These are phyloP conservation scores for Chrysemys picta DNA, from an alignment of 2,113 vertebrate species.

Conservation along the genomic window DNA sequence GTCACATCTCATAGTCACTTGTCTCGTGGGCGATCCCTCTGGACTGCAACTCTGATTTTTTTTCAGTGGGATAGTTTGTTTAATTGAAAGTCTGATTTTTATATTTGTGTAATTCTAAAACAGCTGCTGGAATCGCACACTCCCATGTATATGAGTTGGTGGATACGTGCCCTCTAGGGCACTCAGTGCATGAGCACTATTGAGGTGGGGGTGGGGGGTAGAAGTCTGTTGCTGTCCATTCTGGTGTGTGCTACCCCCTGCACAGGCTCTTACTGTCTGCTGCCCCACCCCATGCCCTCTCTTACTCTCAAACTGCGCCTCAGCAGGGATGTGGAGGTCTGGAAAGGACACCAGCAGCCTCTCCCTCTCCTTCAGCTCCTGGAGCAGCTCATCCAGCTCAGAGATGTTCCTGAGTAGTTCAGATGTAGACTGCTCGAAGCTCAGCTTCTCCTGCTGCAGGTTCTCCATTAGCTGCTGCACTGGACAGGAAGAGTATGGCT, in stretches of 20 bases:
- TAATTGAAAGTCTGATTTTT: not conserved
- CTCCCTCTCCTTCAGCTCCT: conserved; percentile 81
- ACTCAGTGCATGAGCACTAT: not conserved
- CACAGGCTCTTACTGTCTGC: not conserved
- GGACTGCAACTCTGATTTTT: not conserved
- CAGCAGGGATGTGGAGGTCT: conserved; percentile 79
- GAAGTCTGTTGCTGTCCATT: not conserved
- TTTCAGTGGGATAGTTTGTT: not conserved
- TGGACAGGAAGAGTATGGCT: not conserved
- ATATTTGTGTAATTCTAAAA: not conserved
- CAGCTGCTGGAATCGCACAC: not conserved
- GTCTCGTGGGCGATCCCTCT: not conserved
- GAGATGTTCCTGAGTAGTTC: conserved; percentile 72
- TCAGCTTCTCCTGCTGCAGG: conserved; percentile 82
- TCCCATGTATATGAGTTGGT: not conserved
- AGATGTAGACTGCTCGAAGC: conserved; percentile 64
- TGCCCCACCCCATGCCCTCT: not conserved
- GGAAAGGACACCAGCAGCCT: conserved; percentile 91
- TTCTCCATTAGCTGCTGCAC: conserved; percentile 76
- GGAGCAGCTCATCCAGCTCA: conserved; percentile 70
- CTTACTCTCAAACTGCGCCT: conserved; percentile 85
- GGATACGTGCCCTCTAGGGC: not conserved
- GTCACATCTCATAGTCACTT: not conserved
- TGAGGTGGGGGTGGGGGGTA: too few relatives aligned
- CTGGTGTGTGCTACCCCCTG: not conserved